Percentiles rank a stretch among this genome's conserved stretches.
Evolutionary conservation across 2,113 vertebrate genomes (phyloP).

Genomic region (Oplegnathus fasciatus): DNA sequence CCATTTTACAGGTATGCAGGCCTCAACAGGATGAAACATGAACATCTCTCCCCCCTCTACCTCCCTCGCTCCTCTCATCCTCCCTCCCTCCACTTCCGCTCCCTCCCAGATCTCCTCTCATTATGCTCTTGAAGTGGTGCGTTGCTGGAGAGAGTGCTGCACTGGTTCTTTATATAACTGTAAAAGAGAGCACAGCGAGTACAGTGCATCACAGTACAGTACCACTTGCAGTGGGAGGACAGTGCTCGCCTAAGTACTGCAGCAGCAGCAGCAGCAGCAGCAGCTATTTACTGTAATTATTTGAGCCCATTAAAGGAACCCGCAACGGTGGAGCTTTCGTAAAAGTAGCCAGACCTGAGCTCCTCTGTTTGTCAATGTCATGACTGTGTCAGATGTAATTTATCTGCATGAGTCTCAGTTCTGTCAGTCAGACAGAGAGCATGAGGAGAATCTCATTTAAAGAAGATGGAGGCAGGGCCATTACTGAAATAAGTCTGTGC

Average conservation of each 20-base stretch:
- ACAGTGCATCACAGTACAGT: slow-evolving; percentile 59
- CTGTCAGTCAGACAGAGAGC: slow-evolving; percentile 19
- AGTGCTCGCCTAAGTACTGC: slow-evolving; percentile 42
- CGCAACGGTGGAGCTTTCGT: background rate
- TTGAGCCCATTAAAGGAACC: slow-evolving; percentile 57
- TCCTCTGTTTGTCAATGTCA: slow-evolving; percentile 35
- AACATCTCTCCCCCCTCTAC: slow-evolving; percentile 3
- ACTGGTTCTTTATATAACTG: slow-evolving; percentile 69
- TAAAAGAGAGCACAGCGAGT: slow-evolving; percentile 57
- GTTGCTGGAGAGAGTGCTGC: slow-evolving; percentile 48
- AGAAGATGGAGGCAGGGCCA: slow-evolving; percentile 11
- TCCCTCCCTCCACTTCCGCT: slow-evolving; percentile 6
- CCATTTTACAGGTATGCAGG: slow-evolving; percentile 38
- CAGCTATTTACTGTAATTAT: slow-evolving; percentile 66
- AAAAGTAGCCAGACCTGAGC: slow-evolving; percentile 17
- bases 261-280: slow-evolving; percentile 33
- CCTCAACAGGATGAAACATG: slow-evolving; percentile 40
- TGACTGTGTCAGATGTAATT: slow-evolving; percentile 30
- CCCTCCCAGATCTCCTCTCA: slow-evolving; percentile 40
- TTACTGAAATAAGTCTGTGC: slow-evolving; percentile 23
- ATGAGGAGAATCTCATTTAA: slow-evolving; percentile 29
- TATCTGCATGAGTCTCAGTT: slow-evolving; percentile 29
- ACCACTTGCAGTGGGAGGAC: slow-evolving; percentile 73
- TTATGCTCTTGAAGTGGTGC: slow-evolving; percentile 65
- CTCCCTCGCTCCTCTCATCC: slow-evolving; percentile 6